A percentile compares a stretch with the other conserved stretches of the same genome.
Conservation (phyloP, 1,140 invertebrate species). For the Aphelenchoides avenae region DNA sequence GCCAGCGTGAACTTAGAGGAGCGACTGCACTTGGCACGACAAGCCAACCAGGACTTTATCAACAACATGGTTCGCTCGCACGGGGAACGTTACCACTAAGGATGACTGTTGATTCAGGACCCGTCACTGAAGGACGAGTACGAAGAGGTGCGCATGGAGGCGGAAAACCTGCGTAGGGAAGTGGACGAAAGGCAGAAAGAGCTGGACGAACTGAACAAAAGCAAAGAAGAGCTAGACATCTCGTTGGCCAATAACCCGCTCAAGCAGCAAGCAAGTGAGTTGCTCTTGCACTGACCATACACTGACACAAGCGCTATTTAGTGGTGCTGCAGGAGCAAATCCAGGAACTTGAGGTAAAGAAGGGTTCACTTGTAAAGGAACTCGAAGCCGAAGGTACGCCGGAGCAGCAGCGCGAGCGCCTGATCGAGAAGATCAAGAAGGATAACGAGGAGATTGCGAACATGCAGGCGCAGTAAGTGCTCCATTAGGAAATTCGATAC, state of each 20-base stretch:
- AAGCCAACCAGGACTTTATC: conserved; percentile 18
- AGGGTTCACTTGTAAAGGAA: conserved; percentile 15
- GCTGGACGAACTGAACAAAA: conserved; percentile 26
- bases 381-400: conserved; percentile 27
- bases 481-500: conserved; percentile 1
- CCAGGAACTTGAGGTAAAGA: conserved; percentile 29
- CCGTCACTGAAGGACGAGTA: conserved; percentile 32
- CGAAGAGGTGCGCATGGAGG: conserved; percentile 20
- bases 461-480: conserved; percentile 34
- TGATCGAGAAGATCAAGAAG: conserved; percentile 37
- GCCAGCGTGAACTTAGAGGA: conserved; percentile 13
- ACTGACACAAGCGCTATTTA: conserved; percentile 12
- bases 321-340: conserved; percentile 44
- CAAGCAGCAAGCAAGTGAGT: conserved; percentile 43
- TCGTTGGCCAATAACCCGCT: conserved; percentile 37
- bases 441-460: conserved; percentile 38
- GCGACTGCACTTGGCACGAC: conserved; percentile 10
- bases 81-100: not conserved
- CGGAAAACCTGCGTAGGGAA: conserved; percentile 8
- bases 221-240: conserved; percentile 35
- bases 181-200: conserved; percentile 25
- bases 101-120: no score
- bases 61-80: conserved; percentile 15
- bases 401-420: conserved; percentile 31
- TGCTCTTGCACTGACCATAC: no score